Conservation (phyloP, 1,140 invertebrate genomes). For the Vanessa atalanta region DNA sequence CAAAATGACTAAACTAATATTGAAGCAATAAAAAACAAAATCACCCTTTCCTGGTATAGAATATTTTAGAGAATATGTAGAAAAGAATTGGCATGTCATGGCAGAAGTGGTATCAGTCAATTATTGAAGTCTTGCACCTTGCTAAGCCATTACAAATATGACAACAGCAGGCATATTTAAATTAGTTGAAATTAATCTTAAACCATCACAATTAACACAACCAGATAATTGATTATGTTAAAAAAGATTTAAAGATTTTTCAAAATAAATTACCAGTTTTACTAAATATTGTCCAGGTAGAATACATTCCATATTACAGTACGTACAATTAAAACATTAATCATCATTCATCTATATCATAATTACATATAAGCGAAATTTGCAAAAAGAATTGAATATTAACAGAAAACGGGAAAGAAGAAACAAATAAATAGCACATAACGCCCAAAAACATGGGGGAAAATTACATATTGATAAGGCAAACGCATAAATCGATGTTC, state of each 20-base stretch:
- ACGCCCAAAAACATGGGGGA: conserved; percentile 38
- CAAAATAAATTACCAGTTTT: no score
- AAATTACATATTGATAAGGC: conserved; percentile 50
- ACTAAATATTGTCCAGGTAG: no score
- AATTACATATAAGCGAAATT: background rate
- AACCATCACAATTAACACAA: background rate
- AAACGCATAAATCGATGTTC: conserved; percentile 49
- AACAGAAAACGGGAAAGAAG: conserved; percentile 9
- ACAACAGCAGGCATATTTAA: background rate
- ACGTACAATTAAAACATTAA: no score
- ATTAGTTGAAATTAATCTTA: background rate
- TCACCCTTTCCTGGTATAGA: no score
- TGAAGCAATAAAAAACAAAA: no score
- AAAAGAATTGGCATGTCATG: no score
- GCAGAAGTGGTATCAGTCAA: no score
- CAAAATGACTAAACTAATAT: no score
- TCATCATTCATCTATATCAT: background rate
- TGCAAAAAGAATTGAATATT: background rate
- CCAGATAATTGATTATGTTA: no score
- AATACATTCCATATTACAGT: no score
- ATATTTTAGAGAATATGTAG: no score
- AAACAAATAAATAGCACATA: conserved; percentile 30
- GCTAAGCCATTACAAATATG: background rate
- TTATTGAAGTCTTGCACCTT: background rate
- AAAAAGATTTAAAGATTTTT: no score